These are phyloP conservation scores for Pelusios castaneus DNA, from an alignment of 2,113 vertebrate genomes.

Conservation along the genomic window DNA sequence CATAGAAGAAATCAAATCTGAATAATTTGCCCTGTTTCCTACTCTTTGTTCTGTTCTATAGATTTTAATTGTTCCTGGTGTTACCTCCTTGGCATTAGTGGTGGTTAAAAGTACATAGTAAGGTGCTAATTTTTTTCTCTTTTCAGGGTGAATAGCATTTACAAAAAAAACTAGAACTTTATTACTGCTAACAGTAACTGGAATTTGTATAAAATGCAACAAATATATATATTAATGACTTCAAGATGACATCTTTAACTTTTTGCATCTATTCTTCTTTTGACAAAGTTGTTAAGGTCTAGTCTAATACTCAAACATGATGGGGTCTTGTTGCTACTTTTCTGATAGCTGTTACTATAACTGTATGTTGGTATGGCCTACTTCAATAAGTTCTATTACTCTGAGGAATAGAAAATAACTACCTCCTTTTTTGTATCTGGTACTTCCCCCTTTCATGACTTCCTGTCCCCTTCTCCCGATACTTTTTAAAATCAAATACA, in stretches of 20 bases:
- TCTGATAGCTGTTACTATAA: not conserved
- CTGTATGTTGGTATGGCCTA: not conserved
- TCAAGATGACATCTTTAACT: not conserved
- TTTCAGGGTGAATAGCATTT: not conserved
- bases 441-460: not conserved
- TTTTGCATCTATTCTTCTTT: not conserved
- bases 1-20: not conserved
- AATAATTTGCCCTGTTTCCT: not conserved
- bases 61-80: not conserved
- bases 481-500: not conserved
- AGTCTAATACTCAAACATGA: not conserved
- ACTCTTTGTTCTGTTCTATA: fast-evolving
- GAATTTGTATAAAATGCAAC: not conserved
- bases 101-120: not conserved
- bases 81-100: not conserved
- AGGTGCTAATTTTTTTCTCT: not conserved
- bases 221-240: not conserved
- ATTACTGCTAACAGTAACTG: not conserved
- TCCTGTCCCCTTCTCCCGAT: not conserved
- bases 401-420: not conserved
- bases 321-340: not conserved
- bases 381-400: not conserved
- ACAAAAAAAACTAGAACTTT: not conserved
- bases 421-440: not conserved
- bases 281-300: not conserved